Evolutionary conservation across 2,797 vertebrate genomes (phyloP), one percentile per base, ranked within the genome.

Genomic region (Chanos chanos): DNA sequence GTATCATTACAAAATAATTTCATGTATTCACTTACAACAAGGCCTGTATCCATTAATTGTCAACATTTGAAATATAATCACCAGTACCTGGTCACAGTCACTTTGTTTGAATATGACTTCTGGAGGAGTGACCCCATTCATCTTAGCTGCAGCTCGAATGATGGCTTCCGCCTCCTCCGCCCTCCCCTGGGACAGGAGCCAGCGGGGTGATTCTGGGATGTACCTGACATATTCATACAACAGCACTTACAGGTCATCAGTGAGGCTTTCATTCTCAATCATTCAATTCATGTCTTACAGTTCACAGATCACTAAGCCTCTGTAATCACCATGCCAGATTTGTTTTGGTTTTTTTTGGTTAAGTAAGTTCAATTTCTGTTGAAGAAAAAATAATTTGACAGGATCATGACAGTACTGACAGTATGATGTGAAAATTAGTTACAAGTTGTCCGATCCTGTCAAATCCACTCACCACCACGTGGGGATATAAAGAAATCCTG

Each of bases 391-490:
- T 28, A 28, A 28, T 7, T 7, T 28, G 4, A 28, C 4, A 7
- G 4, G 28, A 7, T 27, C 2, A 39, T 36, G 16, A 36, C 16
- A 39, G 36, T 13, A 39, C n/a, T 39, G 12, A 39, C 1, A n/a
- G 5, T 2, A 39, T 39, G 3, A 13, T 39, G 16, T 3, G 8
- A 39, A 15, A 3, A 37, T 37, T 8, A 10, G 9, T 36, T 36
- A 4, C 36, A 36, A 13, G 10, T n/a, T 48, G 21, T 4, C 18
- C 19, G 37, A 40, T 37, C 40, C 37, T 40, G 7, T 40, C 44
- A 50, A 1, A 10, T n/a, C n/a, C n/a, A 47, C 59, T 40, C 56
- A 91, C 90, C 90, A 92, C 89, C 90, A 92, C 1, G 92, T 77
- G 0, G 66, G 79, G 1, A 75, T 25, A 13, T 69, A 91, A n/a